Base-by-base conservation (phyloP, 2,797 vertebrate genomes). In the Rhinella marina region DNA sequence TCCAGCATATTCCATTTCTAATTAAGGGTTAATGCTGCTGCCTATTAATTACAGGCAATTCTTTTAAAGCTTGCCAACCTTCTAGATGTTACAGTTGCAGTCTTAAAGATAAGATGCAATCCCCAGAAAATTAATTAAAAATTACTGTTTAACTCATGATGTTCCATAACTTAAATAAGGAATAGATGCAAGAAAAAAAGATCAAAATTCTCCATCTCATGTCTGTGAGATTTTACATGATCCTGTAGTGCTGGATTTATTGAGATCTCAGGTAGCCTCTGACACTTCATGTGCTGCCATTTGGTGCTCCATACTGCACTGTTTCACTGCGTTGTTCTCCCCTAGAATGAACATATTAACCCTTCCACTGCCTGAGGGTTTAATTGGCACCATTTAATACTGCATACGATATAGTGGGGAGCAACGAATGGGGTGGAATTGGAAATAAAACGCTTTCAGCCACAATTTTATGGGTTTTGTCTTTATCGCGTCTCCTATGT, bases 11-110 rank as follows among this genome's bases (percentile, higher is more conserved):
- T 89, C 78, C 76, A 61, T 83, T 64, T 79, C 85, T 89, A 86
- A 89, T 89, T 89, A 89, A 89, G 88, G 88, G 88, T 89, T 89
- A 89, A 89, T 70, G 72, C 79, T 89, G 88, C 76, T 82, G 88
- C 73, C 70, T 89, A 83, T 89, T 89, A 89, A 89, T 89, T 89
- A 89, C 79, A 85, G n/a, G 13, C 32, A 79, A 59, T 52, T 17
- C 21, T 79, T 83, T 59, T 59, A 89, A 68, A 50, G 79, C 77
- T 70, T 86, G 59, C 48, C 61, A 64, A 72, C 61, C 52, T 66
- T 66, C n/a, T 77, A 50, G 48, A 84, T 61, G 54, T 72, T 81
- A 73, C 57, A 50, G 78, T 50, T 62, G 56, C 32, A 80, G 64
- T 29, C 41, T 29, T 62, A 62, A 59, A 25, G 61, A 80, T 75